Percentiles rank a stretch among this genome's conserved stretches.
Conservation (phyloP, 2,797 vertebrate species). For the Halcyon leucocephala region DNA sequence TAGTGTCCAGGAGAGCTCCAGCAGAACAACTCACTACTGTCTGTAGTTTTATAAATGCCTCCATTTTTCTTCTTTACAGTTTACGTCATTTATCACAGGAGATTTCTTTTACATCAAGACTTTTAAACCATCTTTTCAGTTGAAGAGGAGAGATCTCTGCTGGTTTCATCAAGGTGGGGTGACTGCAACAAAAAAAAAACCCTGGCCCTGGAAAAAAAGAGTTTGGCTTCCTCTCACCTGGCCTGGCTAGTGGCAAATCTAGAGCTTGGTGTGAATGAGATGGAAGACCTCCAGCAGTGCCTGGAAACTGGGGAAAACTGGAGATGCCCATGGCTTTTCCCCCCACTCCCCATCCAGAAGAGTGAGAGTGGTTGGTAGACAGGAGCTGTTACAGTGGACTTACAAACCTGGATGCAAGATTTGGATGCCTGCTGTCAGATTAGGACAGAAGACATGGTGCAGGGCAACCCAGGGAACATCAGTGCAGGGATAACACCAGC, state of each 20-base stretch:
- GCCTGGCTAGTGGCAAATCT: neutral
- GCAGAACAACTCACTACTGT: neutral
- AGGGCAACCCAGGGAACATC: neutral
- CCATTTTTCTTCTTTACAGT: neutral
- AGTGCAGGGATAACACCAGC: neutral
- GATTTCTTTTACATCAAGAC: neutral
- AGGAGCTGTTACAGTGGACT: neutral
- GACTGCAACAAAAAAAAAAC: neutral
- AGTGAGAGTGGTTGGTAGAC: neutral
- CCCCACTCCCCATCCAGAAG: no score
- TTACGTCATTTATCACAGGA: neutral
- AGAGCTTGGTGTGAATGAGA: neutral
- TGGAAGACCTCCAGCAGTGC: neutral
- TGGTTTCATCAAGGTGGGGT: neutral
- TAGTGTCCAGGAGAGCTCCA: neutral
- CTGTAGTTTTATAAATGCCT: neutral
- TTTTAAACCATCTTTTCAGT: neutral
- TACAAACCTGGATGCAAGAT: neutral
- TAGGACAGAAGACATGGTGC: neutral
- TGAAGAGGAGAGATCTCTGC: neutral
- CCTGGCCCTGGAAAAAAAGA: neutral
- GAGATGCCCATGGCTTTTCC: neutral
- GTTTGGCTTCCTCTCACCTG: neutral
- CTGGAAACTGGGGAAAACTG: neutral
- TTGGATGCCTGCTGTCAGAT: neutral